A percentile compares a stretch with the other conserved stretches of the same genome.
phyloP scores from a whole-genome alignment of 2,113 vertebrate species.

The Anhinga rufa region DNA sequence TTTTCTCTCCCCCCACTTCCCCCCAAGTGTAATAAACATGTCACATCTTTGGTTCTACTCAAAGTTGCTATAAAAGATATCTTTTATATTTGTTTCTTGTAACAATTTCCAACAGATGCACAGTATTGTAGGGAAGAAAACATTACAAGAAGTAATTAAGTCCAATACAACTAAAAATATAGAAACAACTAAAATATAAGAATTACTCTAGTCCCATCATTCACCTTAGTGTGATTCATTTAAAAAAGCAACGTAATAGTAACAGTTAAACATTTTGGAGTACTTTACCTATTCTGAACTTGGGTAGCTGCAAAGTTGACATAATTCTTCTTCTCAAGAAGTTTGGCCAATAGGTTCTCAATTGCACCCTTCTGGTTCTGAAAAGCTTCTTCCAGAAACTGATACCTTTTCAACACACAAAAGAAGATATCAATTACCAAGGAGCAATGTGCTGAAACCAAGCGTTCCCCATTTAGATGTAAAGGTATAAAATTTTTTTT shows the following conservation, averaged over 20 bases:
- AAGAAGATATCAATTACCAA: neutral
- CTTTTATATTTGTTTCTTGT: neutral
- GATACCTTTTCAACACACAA: slow-evolving; percentile 79
- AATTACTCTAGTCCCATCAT: neutral
- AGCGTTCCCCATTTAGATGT: neutral
- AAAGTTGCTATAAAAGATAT: neutral
- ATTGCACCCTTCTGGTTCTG: slow-evolving; percentile 96
- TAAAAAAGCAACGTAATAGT: neutral
- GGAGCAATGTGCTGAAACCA: neutral
- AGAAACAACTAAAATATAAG: neutral
- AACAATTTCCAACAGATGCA: neutral
- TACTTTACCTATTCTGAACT: slow-evolving; percentile 92
- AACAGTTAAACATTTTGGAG: neutral
- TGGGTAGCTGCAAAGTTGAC: slow-evolving; percentile 94
- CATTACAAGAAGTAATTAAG: neutral
- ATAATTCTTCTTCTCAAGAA: slow-evolving; percentile 95
- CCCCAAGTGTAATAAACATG: neutral
- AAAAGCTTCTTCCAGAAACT: slow-evolving; percentile 98
- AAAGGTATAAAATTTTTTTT: neutral
- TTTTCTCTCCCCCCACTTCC: neutral
- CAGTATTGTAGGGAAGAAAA: neutral
- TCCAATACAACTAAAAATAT: neutral
- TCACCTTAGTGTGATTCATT: neutral
- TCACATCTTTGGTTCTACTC: neutral
- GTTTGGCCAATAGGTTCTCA: slow-evolving; percentile 89